Base-by-base conservation (phyloP, 2,113 vertebrate species). In the Choloepus hoffmanni region DNA sequence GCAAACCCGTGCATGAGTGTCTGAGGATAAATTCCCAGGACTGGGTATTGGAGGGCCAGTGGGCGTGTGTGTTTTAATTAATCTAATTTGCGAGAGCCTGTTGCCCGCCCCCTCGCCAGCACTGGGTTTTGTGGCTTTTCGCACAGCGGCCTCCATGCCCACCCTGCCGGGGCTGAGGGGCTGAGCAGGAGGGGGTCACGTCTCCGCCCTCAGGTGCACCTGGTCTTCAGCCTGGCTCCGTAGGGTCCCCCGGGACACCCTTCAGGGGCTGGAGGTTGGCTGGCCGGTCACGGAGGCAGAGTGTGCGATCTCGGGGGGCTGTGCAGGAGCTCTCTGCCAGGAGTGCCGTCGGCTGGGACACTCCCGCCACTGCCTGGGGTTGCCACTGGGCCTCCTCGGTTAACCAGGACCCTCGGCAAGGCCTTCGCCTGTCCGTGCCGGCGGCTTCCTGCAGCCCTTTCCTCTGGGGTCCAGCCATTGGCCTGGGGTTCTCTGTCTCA, bases 131-230 rank as follows among this genome's bases (percentile, higher is more conserved):
- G 0, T 7, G 67, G 53, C 78, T 50, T 30, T n/a, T 2, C 2
- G 18, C 5, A 4, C 73, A 10, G 53, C 14, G 30, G 15, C 68
- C 43, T 15, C 43, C 7, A 30, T 33, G 68, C 14, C 26, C 45
- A n/a, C 12, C 0, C 45, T 7, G 4, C n/a, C 16, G 3, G 11
- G 5, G 19, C 74, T 55, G 65, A 26, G 74, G 9, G 0, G 0
- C 58, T 3, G 70, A 65, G 40, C 0, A 0, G 55, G 21, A 33
- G 0, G 9, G 1, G 40, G 48, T 26, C n/a, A 8, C 0, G 55
- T 19, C 21, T 28, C 85, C 13, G 28, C 19, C n/a, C 10, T 13
- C 58, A 4, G 30, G 40, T 45, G 43, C 5, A 1, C 72, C 19
- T 0, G 0, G 12, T 16, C 55, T 58, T 21, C 62, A 14, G 28